Evolutionary conservation across 2,113 vertebrate species (phyloP).

Genomic region (Turnix velox): DNA sequence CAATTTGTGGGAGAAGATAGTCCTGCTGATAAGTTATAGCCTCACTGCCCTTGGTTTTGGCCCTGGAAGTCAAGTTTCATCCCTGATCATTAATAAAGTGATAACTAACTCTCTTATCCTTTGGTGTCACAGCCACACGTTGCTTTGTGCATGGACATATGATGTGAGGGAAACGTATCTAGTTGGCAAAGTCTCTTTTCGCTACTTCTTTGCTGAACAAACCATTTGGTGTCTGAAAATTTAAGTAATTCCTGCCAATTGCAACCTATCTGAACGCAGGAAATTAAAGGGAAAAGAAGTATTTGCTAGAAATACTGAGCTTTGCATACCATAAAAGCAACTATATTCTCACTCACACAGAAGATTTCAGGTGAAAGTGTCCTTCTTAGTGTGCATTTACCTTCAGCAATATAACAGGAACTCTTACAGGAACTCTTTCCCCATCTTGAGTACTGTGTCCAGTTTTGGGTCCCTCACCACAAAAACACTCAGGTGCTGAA

Average conservation of each 20-base stretch:
- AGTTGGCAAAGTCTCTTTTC: not conserved
- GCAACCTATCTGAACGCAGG: not conserved
- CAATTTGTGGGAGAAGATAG: not conserved
- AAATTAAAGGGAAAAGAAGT: not conserved
- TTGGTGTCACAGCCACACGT: not conserved
- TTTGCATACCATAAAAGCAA: not conserved
- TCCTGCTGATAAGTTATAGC: not conserved
- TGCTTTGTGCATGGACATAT: not conserved
- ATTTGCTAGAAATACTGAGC: not conserved
- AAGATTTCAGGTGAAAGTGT: not conserved
- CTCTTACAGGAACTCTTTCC: not conserved
- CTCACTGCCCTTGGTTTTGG: not conserved
- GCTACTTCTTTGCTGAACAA: not conserved
- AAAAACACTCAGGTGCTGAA: too few species aligned
- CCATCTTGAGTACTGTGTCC: too few species aligned
- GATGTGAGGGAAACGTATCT: not conserved
- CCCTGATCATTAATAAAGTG: not conserved
- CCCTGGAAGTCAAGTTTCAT: not conserved
- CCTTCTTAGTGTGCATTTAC: not conserved
- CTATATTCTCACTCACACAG: not conserved
- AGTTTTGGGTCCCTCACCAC: too few species aligned
- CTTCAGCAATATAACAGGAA: not conserved
- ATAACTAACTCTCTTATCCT: not conserved
- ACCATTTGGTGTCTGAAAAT: not conserved
- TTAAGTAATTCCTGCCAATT: not conserved